Conservation (phyloP, 2,888 invertebrate genomes). For the Lumbricus terrestris region DNA sequence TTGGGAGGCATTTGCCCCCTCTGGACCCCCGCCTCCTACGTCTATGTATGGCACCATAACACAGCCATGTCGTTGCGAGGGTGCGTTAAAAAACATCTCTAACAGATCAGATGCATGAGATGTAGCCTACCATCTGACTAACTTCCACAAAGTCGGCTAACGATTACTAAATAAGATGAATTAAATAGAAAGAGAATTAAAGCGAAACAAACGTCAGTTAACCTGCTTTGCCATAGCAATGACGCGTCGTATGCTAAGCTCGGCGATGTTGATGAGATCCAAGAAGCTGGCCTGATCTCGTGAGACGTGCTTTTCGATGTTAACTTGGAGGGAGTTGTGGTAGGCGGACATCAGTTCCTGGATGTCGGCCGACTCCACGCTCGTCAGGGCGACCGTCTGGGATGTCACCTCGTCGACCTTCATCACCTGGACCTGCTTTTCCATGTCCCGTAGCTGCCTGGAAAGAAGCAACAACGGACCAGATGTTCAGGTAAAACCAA, state of each 20-base stretch:
- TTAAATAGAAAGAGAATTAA: neutral
- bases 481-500: neutral
- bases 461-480: neutral
- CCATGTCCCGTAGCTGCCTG: conserved; percentile 20
- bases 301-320: conserved; percentile 43
- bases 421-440: conserved; percentile 20
- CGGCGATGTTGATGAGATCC: conserved; percentile 59
- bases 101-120: too few relatives aligned
- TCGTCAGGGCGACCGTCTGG: conserved; percentile 29
- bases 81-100: too few relatives aligned
- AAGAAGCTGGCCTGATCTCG: conserved; percentile 43
- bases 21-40: too few relatives aligned
- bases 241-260: conserved; percentile 65
- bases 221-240: conserved; percentile 66
- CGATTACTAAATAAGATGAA: neutral
- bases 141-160: neutral
- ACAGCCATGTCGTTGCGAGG: too few relatives aligned
- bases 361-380: conserved; percentile 51
- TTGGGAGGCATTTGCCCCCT: too few relatives aligned
- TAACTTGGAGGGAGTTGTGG: conserved; percentile 54
- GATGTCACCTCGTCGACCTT: conserved; percentile 27
- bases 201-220: neutral
- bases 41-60: too few relatives aligned
- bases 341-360: conserved; percentile 54
- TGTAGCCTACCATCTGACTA: too few relatives aligned